Conservation (phyloP, 2,888 invertebrate genomes). For the Pterobdella sp. region DNA sequence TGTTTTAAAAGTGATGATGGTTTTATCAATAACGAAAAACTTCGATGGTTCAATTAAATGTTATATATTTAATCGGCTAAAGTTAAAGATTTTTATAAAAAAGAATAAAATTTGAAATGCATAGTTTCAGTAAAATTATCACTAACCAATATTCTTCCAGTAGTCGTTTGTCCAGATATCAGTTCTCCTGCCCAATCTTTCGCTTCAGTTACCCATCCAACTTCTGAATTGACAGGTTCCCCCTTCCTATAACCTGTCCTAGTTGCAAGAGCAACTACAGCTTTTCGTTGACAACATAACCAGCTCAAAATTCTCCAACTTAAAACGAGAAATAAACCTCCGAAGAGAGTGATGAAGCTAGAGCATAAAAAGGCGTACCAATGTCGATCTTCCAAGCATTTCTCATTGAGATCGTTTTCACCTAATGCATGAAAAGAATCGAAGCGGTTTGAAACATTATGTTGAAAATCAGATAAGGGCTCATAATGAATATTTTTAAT, state of each 20-base stretch:
- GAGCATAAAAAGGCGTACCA: constrained; percentile 78
- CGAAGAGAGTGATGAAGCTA: constrained; percentile 89
- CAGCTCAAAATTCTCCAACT: constrained; percentile 87
- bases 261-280: constrained; percentile 14
- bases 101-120: too few relatives aligned
- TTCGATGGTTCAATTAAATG: too few relatives aligned
- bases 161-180: constrained; percentile 98
- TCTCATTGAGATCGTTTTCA: background rate
- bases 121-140: too few relatives aligned
- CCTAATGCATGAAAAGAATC: background rate
- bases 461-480: background rate
- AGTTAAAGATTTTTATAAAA: too few relatives aligned
- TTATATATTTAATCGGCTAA: too few relatives aligned
- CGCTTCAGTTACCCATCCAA: constrained; percentile 99
- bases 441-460: background rate
- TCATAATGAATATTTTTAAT: background rate
- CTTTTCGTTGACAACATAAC: constrained; percentile 65
- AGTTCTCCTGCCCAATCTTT: constrained; percentile 99
- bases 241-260: constrained; percentile 23
- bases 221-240: constrained; percentile 61
- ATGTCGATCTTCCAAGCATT: constrained; percentile 58
- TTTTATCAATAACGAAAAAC: too few relatives aligned
- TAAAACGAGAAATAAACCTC: constrained; percentile 82
- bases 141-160: constrained; percentile 65
- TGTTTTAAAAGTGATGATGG: too few relatives aligned